A percentile compares a stretch with the other conserved stretches of the same genome.
phyloP scores from a whole-genome alignment of 2,888 invertebrate genomes.

The Dolichomitus sp. region DNA sequence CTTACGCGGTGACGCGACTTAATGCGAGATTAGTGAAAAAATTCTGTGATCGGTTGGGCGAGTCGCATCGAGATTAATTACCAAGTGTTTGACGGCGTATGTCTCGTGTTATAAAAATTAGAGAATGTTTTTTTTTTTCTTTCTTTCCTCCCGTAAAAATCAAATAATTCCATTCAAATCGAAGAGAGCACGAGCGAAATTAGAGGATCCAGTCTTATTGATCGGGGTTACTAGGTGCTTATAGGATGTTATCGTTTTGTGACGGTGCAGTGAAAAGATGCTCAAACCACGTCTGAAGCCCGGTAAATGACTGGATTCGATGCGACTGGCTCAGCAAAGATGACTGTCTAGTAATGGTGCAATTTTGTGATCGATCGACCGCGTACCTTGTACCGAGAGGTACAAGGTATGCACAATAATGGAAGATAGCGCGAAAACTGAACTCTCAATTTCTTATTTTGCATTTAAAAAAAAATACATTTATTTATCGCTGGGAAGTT shows the following conservation, averaged over 20 bases:
- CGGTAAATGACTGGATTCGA: constrained; percentile 51
- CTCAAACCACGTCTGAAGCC: constrained; percentile 52
- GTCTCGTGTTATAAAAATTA: neutral
- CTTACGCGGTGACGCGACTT: constrained; percentile 69
- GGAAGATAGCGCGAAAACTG: constrained; percentile 49
- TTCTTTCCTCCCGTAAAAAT: constrained; percentile 9
- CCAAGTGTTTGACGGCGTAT: neutral
- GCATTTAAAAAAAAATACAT: neutral
- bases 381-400: constrained; percentile 62
- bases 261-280: constrained; percentile 41
- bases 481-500: constrained; percentile 1
- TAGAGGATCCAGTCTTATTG: constrained; percentile 39
- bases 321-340: constrained; percentile 60
- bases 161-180: constrained; percentile 11
- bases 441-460: constrained; percentile 9
- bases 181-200: constrained; percentile 1
- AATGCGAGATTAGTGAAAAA: constrained; percentile 64
- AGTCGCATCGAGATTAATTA: constrained; percentile 59
- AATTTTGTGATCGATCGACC: constrained; percentile 66
- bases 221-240: constrained; percentile 40
- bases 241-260: constrained; percentile 56
- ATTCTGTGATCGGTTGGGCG: constrained; percentile 64
- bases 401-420: constrained; percentile 9
- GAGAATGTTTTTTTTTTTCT: neutral
- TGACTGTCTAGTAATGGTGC: constrained; percentile 60